Evolutionary conservation across 2,113 vertebrate genomes (phyloP).

Genomic region (Vulpes ferrilata): DNA sequence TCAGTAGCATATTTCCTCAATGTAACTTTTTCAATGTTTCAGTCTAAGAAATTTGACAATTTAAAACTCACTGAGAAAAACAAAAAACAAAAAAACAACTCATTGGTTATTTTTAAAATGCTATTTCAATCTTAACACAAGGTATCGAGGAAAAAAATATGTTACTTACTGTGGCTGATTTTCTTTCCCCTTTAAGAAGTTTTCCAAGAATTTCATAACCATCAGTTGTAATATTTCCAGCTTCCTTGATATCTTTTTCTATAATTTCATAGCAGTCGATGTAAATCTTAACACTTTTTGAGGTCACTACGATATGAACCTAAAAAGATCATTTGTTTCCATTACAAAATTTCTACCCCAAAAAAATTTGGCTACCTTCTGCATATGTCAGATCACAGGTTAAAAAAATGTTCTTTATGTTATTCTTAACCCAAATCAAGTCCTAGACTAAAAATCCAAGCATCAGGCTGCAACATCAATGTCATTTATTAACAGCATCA

Average conservation of each 20-base stretch:
- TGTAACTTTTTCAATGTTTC: conserved; percentile 39
- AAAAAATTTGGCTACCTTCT: conserved; percentile 14
- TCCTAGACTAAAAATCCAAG: conserved; percentile 41
- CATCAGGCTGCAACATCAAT: neutral
- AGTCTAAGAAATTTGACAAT: neutral
- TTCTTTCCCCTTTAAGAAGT: conserved; percentile 92
- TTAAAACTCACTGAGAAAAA: conserved; percentile 25
- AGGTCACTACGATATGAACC: conserved; percentile 96
- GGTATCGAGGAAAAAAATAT: conserved; percentile 58
- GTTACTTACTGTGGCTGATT: conserved; percentile 94
- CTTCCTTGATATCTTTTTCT: conserved; percentile 93
- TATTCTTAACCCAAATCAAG: conserved; percentile 2
- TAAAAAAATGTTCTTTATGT: neutral
- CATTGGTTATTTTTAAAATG: neutral
- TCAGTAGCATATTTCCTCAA: neutral
- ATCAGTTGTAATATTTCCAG: conserved; percentile 94
- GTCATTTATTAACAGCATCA: neutral
- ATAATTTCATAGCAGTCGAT: conserved; percentile 95
- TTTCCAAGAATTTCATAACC: conserved; percentile 98
- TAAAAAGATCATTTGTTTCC: conserved; percentile 84
- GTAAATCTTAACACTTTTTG: conserved; percentile 93
- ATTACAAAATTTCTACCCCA: conserved; percentile 49
- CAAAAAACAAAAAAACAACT: neutral
- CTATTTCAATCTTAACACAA: neutral
- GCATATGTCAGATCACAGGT: neutral